These are phyloP conservation scores for Malacoraja senta DNA, from an alignment of 2,797 vertebrate species.

Conservation along the genomic window DNA sequence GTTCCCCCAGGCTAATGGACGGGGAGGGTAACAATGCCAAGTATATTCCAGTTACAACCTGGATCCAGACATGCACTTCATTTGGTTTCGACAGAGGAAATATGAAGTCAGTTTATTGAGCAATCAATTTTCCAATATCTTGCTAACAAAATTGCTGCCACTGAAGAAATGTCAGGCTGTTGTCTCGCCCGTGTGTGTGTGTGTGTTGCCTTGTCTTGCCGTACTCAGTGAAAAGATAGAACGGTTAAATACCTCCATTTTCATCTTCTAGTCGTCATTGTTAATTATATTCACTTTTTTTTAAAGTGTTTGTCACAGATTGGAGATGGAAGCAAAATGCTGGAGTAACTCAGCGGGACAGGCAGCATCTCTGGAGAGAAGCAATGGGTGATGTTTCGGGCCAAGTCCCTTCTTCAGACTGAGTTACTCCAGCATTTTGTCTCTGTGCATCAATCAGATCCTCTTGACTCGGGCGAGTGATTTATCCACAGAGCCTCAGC, in stretches of 20 bases:
- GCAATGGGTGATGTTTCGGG: no score
- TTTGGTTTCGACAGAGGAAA: background rate
- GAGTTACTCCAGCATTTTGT: no score
- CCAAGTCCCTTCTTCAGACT: no score
- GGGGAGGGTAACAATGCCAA: background rate
- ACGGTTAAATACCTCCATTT: background rate
- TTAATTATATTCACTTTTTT: background rate
- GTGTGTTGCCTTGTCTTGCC: background rate
- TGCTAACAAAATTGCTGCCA: background rate
- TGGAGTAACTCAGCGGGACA: no score
- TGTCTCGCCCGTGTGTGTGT: background rate
- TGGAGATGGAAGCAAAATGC: no score
- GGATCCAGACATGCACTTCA: no score
- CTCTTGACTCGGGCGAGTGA: no score
- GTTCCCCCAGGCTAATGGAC: background rate
- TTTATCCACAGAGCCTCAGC: no score
- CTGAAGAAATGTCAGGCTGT: background rate
- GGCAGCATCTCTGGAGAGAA: no score
- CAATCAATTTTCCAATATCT: background rate
- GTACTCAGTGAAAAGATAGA: background rate
- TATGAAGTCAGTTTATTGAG: background rate
- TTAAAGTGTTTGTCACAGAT: no score
- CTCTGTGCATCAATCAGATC: no score
- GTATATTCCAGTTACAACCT: background rate
- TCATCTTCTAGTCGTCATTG: background rate